These are phyloP conservation scores for Oxygymnocypris stewartii DNA, from an alignment of 2,113 vertebrate species.

Conservation along the genomic window DNA sequence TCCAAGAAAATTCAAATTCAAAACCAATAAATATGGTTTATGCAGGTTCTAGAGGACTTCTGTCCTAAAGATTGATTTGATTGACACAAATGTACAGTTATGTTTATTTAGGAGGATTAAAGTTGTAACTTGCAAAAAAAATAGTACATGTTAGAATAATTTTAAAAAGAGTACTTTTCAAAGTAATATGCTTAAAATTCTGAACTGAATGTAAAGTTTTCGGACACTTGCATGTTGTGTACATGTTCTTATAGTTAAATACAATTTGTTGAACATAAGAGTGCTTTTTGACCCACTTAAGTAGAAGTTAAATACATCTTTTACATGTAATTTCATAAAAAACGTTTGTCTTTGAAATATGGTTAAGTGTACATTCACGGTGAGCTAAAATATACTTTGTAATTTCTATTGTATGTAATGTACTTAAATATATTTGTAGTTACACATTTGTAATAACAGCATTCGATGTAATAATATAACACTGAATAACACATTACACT, in stretches of 20 bases:
- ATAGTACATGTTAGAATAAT: not conserved
- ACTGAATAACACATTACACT: not conserved
- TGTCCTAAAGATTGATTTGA: conserved; percentile 1
- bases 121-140: not conserved
- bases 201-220: not conserved
- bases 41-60: not conserved
- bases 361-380: not conserved
- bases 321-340: not conserved
- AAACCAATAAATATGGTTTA: not conserved
- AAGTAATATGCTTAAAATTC: not conserved
- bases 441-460: not conserved
- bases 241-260: not conserved
- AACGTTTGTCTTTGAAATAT: not conserved
- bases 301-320: not conserved
- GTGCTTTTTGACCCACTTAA: not conserved
- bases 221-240: not conserved
- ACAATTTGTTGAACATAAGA: not conserved
- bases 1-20: not conserved
- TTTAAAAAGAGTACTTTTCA: not conserved
- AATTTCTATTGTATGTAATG: not conserved
- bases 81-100: conserved; percentile 58
- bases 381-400: not conserved
- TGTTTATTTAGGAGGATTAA: conserved; percentile 47
- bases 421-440: too few species aligned
- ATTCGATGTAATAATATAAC: not conserved